Conservation (phyloP, 2,797 vertebrate genomes). For the Chromis chromis region DNA sequence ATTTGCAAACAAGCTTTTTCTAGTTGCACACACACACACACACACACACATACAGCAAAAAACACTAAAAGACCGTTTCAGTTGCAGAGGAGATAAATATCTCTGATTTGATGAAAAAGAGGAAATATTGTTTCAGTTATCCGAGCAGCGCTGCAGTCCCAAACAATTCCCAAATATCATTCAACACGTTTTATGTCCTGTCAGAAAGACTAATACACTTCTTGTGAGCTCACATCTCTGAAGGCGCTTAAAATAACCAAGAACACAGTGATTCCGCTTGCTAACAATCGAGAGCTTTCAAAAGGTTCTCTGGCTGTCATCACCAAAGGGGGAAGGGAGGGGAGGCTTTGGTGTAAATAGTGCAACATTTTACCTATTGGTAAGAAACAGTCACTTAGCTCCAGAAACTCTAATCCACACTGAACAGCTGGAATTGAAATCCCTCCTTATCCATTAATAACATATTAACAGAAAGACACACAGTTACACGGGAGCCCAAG, state of each 20-base stretch:
- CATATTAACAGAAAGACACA: slow-evolving; percentile 36
- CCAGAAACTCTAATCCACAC: slow-evolving; percentile 10
- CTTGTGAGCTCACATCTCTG: slow-evolving; percentile 48
- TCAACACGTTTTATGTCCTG: slow-evolving; percentile 60
- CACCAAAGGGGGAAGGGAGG: background rate
- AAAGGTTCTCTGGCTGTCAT: slow-evolving; percentile 49
- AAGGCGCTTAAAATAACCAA: slow-evolving; percentile 62
- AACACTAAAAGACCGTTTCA: slow-evolving; percentile 13
- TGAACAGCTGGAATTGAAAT: slow-evolving; percentile 9
- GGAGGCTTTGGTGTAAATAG: background rate
- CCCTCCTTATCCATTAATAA: slow-evolving; percentile 45
- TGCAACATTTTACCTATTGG: slow-evolving; percentile 8
- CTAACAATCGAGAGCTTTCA: slow-evolving; percentile 49
- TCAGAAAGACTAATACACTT: slow-evolving; percentile 61
- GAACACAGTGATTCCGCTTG: slow-evolving; percentile 42
- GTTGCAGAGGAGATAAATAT: slow-evolving; percentile 42
- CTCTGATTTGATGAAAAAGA: slow-evolving; percentile 48
- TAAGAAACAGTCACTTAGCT: slow-evolving; percentile 28
- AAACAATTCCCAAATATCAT: slow-evolving; percentile 55
- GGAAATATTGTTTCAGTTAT: slow-evolving; percentile 48
- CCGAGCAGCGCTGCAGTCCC: slow-evolving; percentile 32
- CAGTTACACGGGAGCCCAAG: slow-evolving; percentile 27
- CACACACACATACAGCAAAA: background rate
- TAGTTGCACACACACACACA: slow-evolving; percentile 5
- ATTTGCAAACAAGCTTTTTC: slow-evolving; percentile 27